Evolutionary conservation across 2,113 vertebrate genomes (phyloP), one percentile per base, ranked within the genome.

Genomic region (Grus americana): DNA sequence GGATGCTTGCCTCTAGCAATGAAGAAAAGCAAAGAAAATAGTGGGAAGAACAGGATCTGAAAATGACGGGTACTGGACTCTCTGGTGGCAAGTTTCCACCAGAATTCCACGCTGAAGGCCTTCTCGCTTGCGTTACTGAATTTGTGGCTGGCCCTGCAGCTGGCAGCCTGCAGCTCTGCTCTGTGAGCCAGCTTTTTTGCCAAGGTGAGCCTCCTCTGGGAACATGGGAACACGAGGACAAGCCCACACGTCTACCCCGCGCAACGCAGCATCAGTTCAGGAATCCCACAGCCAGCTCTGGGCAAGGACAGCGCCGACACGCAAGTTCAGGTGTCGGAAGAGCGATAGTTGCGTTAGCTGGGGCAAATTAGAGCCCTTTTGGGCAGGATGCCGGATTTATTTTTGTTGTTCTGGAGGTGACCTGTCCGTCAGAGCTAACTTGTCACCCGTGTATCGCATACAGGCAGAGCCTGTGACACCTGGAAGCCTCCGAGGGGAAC

Each of bases 61-160:
- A 86, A 81, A 36, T 19, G 27, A 23, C 0, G 3, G 55, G 32
- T 29, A 26, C 50, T 22, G 52, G 62, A 15, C 29, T 47, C 24
- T 36, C 36, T 47, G 57, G 40, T 52, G 55, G 40, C 87, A 59
- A 9, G 16, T 24, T 55, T 49, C 75, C 59, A 30, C 21, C 59
- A 46, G 58, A 29, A 11, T 63, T 23, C 19, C 57, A 55, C 1
- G 1, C 22, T 42, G 57, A 65, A 91, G 49, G n/a, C 78, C 27
- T 2, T n/a, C 36, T 24, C 63, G 42, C 52, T 92, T 40, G 11
- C 4, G 14, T n/a, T 38, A n/a, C 15, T 0, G 2, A 26, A 10
- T 42, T 42, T 83, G 67, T 66, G 50, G 61, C 40, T 79, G 93
- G 34, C 9, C 49, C 42, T 23, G 38, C 20, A 20, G 38, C n/a